phyloP scores from a whole-genome alignment of 2,113 vertebrate genomes.

The Jacana jacana region DNA sequence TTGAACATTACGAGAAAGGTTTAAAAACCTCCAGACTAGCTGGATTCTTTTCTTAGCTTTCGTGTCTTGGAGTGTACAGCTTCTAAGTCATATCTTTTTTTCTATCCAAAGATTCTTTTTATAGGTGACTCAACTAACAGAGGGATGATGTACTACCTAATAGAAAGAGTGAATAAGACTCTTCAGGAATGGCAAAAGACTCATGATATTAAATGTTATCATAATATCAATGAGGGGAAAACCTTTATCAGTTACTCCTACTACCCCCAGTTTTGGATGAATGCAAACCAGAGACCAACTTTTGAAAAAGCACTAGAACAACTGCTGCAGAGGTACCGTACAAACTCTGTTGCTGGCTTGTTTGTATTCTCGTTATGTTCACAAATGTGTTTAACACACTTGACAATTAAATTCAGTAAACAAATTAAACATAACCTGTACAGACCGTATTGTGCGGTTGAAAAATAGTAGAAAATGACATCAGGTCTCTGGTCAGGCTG shows the following conservation, averaged over 20 bases:
- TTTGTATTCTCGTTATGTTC: background rate
- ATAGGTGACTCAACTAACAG: conserved; percentile 96
- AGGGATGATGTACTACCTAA: conserved; percentile 96
- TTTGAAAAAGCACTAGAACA: conserved; percentile 87
- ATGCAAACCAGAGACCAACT: conserved; percentile 77
- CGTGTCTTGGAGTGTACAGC: background rate
- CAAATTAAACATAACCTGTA: background rate
- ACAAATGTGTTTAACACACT: background rate
- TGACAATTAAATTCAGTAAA: conserved; percentile 42
- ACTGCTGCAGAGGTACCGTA: conserved; percentile 85
- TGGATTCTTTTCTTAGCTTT: background rate
- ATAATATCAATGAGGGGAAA: conserved; percentile 84
- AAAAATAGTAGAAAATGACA: conserved; percentile 62
- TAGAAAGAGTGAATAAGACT: conserved; percentile 89
- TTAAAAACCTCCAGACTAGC: background rate
- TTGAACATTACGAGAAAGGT: background rate
- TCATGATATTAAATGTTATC: conserved; percentile 85
- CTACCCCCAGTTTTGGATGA: conserved; percentile 95
- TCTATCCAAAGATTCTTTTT: conserved; percentile 85
- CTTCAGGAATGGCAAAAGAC: conserved; percentile 91
- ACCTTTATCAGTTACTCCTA: conserved; percentile 90
- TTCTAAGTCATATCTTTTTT: conserved; percentile 1
- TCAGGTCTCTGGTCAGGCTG: conserved; percentile 39
- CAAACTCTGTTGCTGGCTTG: background rate
- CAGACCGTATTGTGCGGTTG: background rate